Conservation (phyloP, 2,113 vertebrate genomes). For the Bos javanicus region DNA sequence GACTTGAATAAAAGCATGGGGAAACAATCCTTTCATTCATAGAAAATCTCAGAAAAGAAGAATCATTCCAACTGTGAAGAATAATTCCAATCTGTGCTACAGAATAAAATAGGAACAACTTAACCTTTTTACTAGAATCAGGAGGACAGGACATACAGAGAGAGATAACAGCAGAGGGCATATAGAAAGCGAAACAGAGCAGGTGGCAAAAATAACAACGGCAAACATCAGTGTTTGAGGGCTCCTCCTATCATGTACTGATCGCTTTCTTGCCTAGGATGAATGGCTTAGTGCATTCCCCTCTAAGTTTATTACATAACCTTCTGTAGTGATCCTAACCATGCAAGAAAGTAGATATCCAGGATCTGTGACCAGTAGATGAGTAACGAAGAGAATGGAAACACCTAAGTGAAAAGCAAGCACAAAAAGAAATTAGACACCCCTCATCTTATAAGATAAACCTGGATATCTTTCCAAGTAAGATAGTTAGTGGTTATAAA, state of each 20-base stretch:
- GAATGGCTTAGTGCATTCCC: fast-evolving
- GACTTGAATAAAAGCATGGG: neutral
- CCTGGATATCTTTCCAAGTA: neutral
- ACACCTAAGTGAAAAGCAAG: neutral
- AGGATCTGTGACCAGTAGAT: neutral
- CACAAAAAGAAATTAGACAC: neutral
- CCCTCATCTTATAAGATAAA: neutral
- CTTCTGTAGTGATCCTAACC: neutral
- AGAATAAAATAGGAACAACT: neutral
- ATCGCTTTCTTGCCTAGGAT: neutral
- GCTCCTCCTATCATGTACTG: neutral
- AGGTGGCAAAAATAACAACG: neutral
- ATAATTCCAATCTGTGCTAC: neutral
- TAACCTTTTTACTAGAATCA: neutral
- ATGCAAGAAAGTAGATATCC: neutral
- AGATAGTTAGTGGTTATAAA: neutral
- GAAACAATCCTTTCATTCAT: neutral
- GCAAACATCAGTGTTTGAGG: neutral
- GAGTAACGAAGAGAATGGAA: neutral
- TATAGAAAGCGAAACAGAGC: neutral
- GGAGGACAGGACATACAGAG: neutral
- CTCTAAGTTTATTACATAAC: neutral
- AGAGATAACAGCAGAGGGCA: neutral
- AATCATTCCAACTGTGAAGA: neutral
- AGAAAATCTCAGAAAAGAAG: neutral